These are phyloP conservation scores for Hippocampus zosterae DNA, from an alignment of 2,113 vertebrate species.

Conservation along the genomic window DNA sequence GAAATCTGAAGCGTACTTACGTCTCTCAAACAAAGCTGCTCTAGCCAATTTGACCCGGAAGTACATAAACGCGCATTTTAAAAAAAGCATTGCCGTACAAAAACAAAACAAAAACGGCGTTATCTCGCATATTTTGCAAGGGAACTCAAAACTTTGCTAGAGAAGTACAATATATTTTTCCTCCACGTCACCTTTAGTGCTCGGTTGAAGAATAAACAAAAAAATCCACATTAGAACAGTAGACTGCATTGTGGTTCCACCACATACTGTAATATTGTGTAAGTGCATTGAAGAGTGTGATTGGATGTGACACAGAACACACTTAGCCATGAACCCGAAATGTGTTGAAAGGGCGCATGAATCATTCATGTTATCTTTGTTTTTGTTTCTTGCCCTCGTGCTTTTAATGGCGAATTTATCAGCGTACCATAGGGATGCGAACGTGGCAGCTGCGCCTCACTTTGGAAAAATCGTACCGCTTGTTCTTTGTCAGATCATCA, in stretches of 20 bases:
- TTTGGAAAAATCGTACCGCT: conserved; percentile 2
- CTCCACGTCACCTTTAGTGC: too few relatives aligned
- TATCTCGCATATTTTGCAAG: too few relatives aligned
- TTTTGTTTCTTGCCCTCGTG: not conserved
- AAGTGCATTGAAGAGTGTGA: not conserved
- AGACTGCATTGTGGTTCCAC: not conserved
- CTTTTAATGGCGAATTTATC: not conserved
- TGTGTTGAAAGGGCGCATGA: not conserved
- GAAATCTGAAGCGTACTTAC: too few relatives aligned
- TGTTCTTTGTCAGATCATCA: conserved; percentile 1
- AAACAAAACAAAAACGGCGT: too few relatives aligned
- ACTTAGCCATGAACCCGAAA: not conserved
- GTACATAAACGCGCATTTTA: too few relatives aligned
- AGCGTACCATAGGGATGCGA: conserved; percentile 1
- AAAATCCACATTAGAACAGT: not conserved
- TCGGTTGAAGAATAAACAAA: too few relatives aligned
- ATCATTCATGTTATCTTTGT: conserved; percentile 5
- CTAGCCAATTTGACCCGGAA: too few relatives aligned
- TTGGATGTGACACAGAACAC: conserved; percentile 7
- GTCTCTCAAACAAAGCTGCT: too few relatives aligned
- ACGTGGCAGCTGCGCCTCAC: not conserved
- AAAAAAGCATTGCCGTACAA: too few relatives aligned
- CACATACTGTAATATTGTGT: not conserved
- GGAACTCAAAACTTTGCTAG: too few relatives aligned
- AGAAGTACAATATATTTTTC: too few relatives aligned